Percentiles rank a stretch among this genome's conserved stretches.
phyloP scores from a whole-genome alignment of 2,797 vertebrate genomes.

The Schizopygopsis malacanthus region DNA sequence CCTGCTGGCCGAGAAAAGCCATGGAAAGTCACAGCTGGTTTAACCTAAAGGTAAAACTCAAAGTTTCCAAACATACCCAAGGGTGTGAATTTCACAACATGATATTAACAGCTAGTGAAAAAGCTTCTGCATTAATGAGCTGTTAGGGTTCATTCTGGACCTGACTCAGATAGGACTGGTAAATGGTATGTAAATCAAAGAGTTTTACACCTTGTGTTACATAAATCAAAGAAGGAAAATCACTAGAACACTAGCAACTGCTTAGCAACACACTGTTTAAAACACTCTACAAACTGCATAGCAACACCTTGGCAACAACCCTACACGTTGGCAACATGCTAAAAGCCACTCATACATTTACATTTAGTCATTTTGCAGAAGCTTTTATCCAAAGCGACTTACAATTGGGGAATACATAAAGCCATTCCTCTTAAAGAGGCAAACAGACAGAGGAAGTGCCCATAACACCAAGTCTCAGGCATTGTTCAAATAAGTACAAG shows the following conservation, averaged over 20 bases:
- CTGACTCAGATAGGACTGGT: constrained; percentile 3
- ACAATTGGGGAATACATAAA: too few relatives aligned
- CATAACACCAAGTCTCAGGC: too few relatives aligned
- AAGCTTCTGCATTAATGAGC: neutral
- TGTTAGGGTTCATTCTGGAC: constrained; percentile 1
- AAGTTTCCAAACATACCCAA: constrained; percentile 9
- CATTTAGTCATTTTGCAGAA: too few relatives aligned
- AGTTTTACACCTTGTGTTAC: constrained; percentile 3
- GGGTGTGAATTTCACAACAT: neutral
- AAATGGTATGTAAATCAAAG: neutral
- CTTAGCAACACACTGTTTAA: too few relatives aligned
- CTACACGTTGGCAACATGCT: neutral
- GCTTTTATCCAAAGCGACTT: too few relatives aligned
- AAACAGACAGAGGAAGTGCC: too few relatives aligned
- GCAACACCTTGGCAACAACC: too few relatives aligned
- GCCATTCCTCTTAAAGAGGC: too few relatives aligned
- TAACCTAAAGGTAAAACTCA: constrained; percentile 41
- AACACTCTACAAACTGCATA: too few relatives aligned
- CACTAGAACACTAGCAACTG: too few relatives aligned
- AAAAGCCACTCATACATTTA: too few relatives aligned
- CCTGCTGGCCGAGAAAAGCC: constrained; percentile 66
- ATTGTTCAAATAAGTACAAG: too few relatives aligned
- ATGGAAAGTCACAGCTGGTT: constrained; percentile 53
- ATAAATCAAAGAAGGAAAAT: neutral
- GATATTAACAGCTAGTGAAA: neutral